Percentiles rank a stretch among this genome's conserved stretches.
These are phyloP conservation scores for Danaus chrysippus DNA, from an alignment of 2,888 invertebrate species.

Conservation along the genomic window DNA sequence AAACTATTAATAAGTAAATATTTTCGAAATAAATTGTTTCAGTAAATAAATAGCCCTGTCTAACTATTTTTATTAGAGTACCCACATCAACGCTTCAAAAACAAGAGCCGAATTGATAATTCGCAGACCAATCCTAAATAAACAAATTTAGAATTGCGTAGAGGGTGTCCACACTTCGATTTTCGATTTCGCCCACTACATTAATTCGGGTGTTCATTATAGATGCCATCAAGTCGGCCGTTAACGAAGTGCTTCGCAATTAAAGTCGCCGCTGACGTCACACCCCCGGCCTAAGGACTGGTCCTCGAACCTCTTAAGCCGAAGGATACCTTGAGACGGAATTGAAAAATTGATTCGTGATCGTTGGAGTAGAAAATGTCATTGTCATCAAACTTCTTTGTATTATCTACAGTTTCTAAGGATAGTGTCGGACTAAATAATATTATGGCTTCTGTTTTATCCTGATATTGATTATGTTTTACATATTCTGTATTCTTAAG, in stretches of 20 bases:
- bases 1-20: neutral
- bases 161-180: constrained; percentile 67
- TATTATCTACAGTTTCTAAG: constrained; percentile 3
- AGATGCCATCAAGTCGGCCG: constrained; percentile 76
- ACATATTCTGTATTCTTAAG: too few species aligned
- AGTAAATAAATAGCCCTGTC: neutral
- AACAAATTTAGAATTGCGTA: constrained; percentile 59
- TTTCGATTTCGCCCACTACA: constrained; percentile 77
- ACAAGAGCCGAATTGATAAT: constrained; percentile 45
- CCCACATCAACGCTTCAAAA: constrained; percentile 31
- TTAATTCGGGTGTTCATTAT: constrained; percentile 79
- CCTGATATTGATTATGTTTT: too few species aligned
- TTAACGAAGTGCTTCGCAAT: constrained; percentile 79
- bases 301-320: constrained; percentile 58
- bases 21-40: neutral
- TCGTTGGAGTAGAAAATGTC: constrained; percentile 43
- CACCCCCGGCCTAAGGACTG: constrained; percentile 51
- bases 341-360: constrained; percentile 69
- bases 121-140: constrained; percentile 69
- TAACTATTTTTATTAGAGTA: constrained; percentile 16
- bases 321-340: constrained; percentile 64
- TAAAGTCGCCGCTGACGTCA: constrained; percentile 77
- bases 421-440: neutral
- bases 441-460: too few species aligned
- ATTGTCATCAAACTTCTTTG: constrained; percentile 32